A percentile compares a stretch with the other conserved stretches of the same genome.
Conservation (phyloP, 2,888 invertebrate species). For the Teinopalpus imperialis region DNA sequence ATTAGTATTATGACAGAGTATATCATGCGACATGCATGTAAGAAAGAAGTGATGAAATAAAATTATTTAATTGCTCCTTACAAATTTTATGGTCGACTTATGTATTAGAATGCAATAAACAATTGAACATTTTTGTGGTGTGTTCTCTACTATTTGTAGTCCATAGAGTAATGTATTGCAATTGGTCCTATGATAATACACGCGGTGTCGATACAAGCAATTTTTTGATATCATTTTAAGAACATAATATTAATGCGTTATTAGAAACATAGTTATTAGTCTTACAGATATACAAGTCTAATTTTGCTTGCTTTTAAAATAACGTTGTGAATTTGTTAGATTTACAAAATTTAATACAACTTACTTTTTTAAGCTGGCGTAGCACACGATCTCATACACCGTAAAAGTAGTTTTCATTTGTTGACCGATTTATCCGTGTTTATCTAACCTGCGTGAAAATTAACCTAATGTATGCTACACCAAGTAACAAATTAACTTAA, state of each 20-base stretch:
- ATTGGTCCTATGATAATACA: neutral
- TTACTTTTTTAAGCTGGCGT: too few relatives aligned
- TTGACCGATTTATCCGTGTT: neutral
- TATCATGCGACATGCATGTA: constrained; percentile 6
- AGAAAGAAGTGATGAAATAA: constrained; percentile 16
- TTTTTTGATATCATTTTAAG: too few relatives aligned
- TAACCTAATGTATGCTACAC: constrained; percentile 17
- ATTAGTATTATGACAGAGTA: neutral
- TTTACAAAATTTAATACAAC: too few relatives aligned
- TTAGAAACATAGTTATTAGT: too few relatives aligned
- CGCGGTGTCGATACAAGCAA: neutral
- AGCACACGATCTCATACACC: too few relatives aligned
- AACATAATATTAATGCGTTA: too few relatives aligned
- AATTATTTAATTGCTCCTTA: constrained; percentile 14
- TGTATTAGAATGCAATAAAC: constrained; percentile 11
- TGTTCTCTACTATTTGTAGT: constrained; percentile 7
- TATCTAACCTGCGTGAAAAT: constrained; percentile 11
- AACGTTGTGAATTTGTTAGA: constrained; percentile 10
- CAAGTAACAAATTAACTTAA: constrained; percentile 20
- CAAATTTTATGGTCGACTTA: constrained; percentile 8
- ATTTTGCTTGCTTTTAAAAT: neutral
- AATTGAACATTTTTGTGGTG: constrained; percentile 1
- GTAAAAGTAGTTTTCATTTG: constrained; percentile 3
- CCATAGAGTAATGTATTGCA: neutral
- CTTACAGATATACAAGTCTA: too few relatives aligned